Conservation (phyloP, 2,888 invertebrate genomes). For the Anarsia innoxiella region DNA sequence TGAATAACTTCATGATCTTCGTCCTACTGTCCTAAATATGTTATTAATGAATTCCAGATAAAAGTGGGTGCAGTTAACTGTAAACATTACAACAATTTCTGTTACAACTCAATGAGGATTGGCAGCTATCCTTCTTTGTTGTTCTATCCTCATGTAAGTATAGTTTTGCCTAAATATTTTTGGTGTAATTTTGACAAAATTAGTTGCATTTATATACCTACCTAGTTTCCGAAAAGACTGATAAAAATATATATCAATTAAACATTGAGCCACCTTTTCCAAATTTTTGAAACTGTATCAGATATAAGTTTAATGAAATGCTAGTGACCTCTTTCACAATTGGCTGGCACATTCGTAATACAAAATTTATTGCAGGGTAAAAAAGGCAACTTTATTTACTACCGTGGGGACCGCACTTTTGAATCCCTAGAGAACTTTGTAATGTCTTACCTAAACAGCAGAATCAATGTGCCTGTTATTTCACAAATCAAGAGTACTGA, state of each 20-base stretch:
- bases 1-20: no score
- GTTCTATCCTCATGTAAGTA: conserved; percentile 75
- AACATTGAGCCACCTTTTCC: no score
- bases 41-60: conserved; percentile 64
- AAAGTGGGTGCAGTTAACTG: conserved; percentile 91
- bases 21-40: no score
- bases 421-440: conserved; percentile 78
- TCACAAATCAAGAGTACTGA: conserved; percentile 32
- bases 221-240: no score
- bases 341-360: no score
- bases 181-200: no score
- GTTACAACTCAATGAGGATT: conserved; percentile 81
- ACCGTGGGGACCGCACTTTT: conserved; percentile 74
- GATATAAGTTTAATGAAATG: no score
- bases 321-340: no score
- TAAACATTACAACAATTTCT: conserved; percentile 87
- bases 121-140: conserved; percentile 84
- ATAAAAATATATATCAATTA: no score
- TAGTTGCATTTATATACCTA: no score
- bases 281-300: no score
- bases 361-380: conserved; percentile 54
- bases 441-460: conserved; percentile 69
- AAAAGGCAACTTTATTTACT: conserved; percentile 71
- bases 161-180: no score
- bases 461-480: conserved; percentile 38